Base-by-base conservation (phyloP, 2,888 invertebrate species). In the Abrostola triplasia region DNA sequence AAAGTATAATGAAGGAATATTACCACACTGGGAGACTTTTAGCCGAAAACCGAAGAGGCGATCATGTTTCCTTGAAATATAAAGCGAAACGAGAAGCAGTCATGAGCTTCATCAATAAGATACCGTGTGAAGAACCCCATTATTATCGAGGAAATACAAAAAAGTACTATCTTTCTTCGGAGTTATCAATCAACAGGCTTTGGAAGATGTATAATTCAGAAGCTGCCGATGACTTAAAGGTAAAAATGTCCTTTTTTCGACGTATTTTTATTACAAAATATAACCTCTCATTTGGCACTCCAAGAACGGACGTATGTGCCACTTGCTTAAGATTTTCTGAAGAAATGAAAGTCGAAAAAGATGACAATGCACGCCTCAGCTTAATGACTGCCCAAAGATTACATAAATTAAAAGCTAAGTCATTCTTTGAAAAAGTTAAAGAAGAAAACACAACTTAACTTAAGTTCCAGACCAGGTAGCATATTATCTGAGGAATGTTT, bases 1-100 rank as follows among this genome's bases (percentile, higher is more conserved):
- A 57, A 57, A 40, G 48, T 57, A 38, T 57, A 48, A 48, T 57
- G 56, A 57, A 57, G 48, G 35, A 37, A 57, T 57, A 57, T 10
- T 57, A 38, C 38, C n/a, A 57, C 5, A 52, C 52, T 40, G 52
- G 52, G 24, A 13, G 40, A 40, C 52, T 52, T 13, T 52, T 40
- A 52, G 24, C 52, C 11, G 52, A 52, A 52, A 52, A 52, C 13
- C 40, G 52, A 52, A 40, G 24, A 24, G 24, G 24, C 4, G 52
- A 52, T 24, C 52, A 13, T 40, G 38, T 38, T 52, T 52, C 52
- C 11, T 24, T 11, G 13, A 52, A 54, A 24, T 24, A 24, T 24
- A 4, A 1, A 4, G 24, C 24, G 24, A 24, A 54, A 54, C 24
- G 53, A 10, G 53, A 54, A 35, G 41, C 53, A 8, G 41, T 54